Base-by-base conservation (phyloP, 1,140 invertebrate species). In the Scaptomyza graminum region DNA sequence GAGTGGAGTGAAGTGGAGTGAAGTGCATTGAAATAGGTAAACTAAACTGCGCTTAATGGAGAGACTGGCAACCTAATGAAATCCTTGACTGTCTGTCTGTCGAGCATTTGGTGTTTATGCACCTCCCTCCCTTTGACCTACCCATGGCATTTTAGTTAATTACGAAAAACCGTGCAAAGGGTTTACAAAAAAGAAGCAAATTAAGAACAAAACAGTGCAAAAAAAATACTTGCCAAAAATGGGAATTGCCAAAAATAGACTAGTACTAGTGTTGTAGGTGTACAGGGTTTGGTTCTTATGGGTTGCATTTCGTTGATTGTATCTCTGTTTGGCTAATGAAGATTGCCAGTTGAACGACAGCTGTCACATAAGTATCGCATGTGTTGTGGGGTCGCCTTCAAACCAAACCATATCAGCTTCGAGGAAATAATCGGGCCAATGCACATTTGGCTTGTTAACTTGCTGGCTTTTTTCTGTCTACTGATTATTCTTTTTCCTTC, bases 261-360 rank as follows among this genome's bases (percentile, higher is more conserved):
- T 39, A 31, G 37, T 22, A 2, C 18, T 22, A 46, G 3, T 37
- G 11, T 37, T 37, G 34, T n/a, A 41, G 37, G 4, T 16, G 12
- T 34, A 5, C 5, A 7, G 31, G 31, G 31, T 34, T 8, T 34
- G 31, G 31, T 34, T 34, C 31, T 60, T 49, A 34, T 63, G 31
- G 34, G 34, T 51, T 79, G 64, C 80, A 85, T 83, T 85, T 82
- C 49, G 75, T 52, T 87, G 83, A 87, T 88, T 87, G 79, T 87
- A 60, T 69, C 73, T 75, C 51, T 51, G 31, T 34, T 34, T 41
- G 67, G 50, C 71, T 88, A 88, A 88, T 85, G 74, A 78, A 78
- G 74, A 78, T 78, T 84, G 82, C 74, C 74, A 76, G 78, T 37
- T 66, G 60, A 69, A 56, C 44, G 70, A 67, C 74, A 64, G 39